Evolutionary conservation across 2,888 invertebrate species (phyloP).

Genomic region (Diarsia dahlii): DNA sequence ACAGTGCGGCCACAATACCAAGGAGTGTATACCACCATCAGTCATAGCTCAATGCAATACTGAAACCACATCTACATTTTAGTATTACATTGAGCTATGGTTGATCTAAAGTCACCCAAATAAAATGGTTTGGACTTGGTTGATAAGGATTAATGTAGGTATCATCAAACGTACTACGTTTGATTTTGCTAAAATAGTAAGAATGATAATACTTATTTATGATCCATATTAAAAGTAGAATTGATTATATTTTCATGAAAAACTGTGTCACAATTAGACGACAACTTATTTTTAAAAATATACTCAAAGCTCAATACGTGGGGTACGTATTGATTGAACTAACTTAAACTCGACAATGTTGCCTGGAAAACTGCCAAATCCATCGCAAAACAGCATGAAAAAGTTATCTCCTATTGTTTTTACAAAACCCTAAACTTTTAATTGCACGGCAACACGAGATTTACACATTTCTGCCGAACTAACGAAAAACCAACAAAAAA

Average conservation of each 20-base stretch:
- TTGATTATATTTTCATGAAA: neutral
- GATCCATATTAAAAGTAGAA: neutral
- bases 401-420: constrained; percentile 28
- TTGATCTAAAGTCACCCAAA: too few species aligned
- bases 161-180: neutral
- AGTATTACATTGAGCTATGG: too few species aligned
- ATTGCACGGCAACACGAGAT: constrained; percentile 47
- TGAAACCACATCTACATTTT: too few species aligned
- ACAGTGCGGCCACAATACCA: too few species aligned
- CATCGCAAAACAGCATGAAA: neutral
- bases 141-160: too few species aligned
- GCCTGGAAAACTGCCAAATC: constrained; percentile 22
- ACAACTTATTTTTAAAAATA: neutral
- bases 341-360: neutral
- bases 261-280: neutral
- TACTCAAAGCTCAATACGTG: neutral
- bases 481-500: constrained; percentile 47
- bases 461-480: constrained; percentile 41
- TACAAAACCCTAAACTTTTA: constrained; percentile 24
- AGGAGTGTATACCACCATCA: too few species aligned
- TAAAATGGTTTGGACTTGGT: too few species aligned
- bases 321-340: constrained; percentile 26
- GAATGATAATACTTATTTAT: neutral
- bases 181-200: neutral
- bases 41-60: too few species aligned